phyloP scores from a whole-genome alignment of 2,113 vertebrate species.

The Garra rufa region DNA sequence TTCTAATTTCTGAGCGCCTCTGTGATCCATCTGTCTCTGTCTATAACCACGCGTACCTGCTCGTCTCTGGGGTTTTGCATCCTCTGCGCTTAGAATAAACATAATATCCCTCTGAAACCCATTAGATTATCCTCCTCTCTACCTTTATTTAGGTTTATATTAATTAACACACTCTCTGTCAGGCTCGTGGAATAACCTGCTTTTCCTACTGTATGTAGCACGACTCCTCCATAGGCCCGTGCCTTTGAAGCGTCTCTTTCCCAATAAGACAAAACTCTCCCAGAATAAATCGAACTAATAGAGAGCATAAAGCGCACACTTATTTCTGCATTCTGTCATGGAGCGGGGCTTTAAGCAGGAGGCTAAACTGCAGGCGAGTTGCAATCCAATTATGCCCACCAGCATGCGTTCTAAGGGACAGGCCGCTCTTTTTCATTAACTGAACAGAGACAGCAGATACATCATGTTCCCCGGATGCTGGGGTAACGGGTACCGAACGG shows the following conservation, averaged over 20 bases:
- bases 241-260: slow-evolving; percentile 38
- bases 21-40: slow-evolving; percentile 64
- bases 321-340: slow-evolving; percentile 38
- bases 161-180: slow-evolving; percentile 58
- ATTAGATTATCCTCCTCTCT: slow-evolving; percentile 57
- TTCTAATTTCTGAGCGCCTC: slow-evolving; percentile 52
- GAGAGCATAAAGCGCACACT: slow-evolving; percentile 45
- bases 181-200: slow-evolving; percentile 43
- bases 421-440: slow-evolving; percentile 75
- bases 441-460: slow-evolving; percentile 73
- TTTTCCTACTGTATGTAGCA: slow-evolving; percentile 41
- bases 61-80: slow-evolving; percentile 59
- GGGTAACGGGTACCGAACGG: slow-evolving; percentile 67
- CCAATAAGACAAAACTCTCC: slow-evolving; percentile 22
- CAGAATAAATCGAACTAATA: slow-evolving; percentile 51
- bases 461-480: slow-evolving; percentile 73
- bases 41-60: slow-evolving; percentile 59
- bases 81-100: slow-evolving; percentile 59
- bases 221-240: slow-evolving; percentile 41
- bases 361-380: slow-evolving; percentile 59
- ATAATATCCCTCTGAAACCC: slow-evolving; percentile 64
- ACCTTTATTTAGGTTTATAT: slow-evolving; percentile 64
- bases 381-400: slow-evolving; percentile 65
- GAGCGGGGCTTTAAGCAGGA: slow-evolving; percentile 47
- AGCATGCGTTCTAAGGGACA: slow-evolving; percentile 64